Evolutionary conservation across 2,797 vertebrate species (phyloP).

Genomic region (Acridotheres tristis): DNA sequence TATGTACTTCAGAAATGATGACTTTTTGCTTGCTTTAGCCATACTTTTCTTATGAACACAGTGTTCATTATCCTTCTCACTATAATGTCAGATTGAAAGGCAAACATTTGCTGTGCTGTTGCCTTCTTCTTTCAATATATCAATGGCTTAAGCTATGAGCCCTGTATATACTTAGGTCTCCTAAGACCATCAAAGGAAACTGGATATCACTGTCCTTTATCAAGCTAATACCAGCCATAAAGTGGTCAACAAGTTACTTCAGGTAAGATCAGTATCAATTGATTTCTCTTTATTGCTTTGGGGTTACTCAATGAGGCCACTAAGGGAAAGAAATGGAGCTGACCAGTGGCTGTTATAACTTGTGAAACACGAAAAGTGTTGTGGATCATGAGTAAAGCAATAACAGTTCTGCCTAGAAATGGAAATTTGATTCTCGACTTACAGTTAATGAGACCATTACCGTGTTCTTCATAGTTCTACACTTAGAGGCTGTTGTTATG

Average conservation of each 20-base stretch:
- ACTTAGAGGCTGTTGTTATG: slow-evolving; percentile 2
- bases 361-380: not conserved
- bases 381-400: not conserved
- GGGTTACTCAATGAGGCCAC: not conserved
- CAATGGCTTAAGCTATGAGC: slow-evolving; percentile 27
- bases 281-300: not conserved
- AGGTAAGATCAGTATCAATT: not conserved
- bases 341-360: not conserved
- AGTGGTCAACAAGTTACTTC: not conserved
- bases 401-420: not conserved
- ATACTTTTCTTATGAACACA: slow-evolving; percentile 1
- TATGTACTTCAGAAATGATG: not conserved
- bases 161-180: not conserved
- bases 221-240: not conserved
- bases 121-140: slow-evolving; percentile 31
- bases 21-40: slow-evolving; percentile 46
- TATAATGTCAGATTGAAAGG: slow-evolving; percentile 52
- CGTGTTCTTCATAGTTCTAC: not conserved
- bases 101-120: slow-evolving; percentile 38
- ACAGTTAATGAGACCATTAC: slow-evolving; percentile 31
- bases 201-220: not conserved
- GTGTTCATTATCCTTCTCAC: slow-evolving; percentile 30
- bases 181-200: not conserved
- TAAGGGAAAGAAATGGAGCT: not conserved
- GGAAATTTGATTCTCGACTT: not conserved